These are phyloP conservation scores for Speoplatyrhinus poulsoni DNA, from an alignment of 2,113 vertebrate genomes.

Conservation along the genomic window DNA sequence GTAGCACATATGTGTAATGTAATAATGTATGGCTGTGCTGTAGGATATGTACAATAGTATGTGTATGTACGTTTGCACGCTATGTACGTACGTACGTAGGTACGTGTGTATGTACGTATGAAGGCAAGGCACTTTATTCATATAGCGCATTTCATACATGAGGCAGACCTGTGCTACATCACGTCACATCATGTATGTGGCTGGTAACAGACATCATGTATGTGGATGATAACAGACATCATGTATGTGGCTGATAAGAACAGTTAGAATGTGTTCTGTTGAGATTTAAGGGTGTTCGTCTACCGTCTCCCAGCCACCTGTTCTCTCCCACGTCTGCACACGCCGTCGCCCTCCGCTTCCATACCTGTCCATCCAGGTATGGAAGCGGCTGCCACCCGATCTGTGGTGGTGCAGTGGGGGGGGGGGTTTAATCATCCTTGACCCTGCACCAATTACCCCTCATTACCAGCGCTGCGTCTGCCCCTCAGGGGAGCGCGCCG, in stretches of 20 bases:
- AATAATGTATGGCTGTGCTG: conserved; percentile 21
- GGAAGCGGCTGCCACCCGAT: conserved; percentile 69
- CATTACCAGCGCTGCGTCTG: conserved; percentile 67
- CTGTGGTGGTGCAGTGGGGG: neutral
- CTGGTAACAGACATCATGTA: no score
- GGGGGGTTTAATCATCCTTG: conserved; percentile 81
- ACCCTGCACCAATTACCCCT: conserved; percentile 79
- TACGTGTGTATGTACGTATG: no score
- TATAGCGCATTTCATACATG: no score
- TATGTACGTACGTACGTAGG: no score
- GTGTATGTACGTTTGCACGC: no score
- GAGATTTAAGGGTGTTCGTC: neutral
- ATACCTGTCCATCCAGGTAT: conserved; percentile 62
- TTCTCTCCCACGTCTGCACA: conserved; percentile 37
- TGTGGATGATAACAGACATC: no score
- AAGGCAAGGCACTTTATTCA: no score
- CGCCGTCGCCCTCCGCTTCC: conserved; percentile 19
- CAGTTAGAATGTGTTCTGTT: no score
- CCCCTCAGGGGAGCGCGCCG: conserved; percentile 56
- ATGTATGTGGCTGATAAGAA: no score
- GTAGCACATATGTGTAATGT: neutral
- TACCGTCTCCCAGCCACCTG: conserved; percentile 7
- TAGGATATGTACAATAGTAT: neutral
- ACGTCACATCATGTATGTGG: no score
- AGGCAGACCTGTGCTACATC: no score